phyloP scores from a whole-genome alignment of 2,888 invertebrate genomes.

The Perizoma affinitatum region DNA sequence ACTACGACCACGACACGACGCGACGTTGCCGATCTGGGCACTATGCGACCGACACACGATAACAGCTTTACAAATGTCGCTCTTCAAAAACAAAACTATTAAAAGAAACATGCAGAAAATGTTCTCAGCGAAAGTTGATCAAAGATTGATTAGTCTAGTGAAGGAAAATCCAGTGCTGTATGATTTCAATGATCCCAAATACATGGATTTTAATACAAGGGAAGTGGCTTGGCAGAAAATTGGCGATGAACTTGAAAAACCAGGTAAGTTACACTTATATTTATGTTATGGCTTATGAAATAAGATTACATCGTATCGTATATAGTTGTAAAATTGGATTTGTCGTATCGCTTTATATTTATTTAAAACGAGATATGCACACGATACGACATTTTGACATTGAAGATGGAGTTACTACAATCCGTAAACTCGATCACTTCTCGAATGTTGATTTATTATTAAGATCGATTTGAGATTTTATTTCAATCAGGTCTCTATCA shows the following conservation, averaged over 20 bases:
- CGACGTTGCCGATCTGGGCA: constrained; percentile 42
- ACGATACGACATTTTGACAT: constrained; percentile 27
- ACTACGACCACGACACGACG: constrained; percentile 34
- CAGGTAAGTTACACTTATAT: constrained; percentile 56
- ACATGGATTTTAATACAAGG: constrained; percentile 73
- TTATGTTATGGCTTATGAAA: neutral
- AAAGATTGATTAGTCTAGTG: constrained; percentile 64
- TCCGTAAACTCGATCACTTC: constrained; percentile 18
- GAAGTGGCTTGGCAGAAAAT: constrained; percentile 79
- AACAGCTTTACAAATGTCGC: constrained; percentile 6
- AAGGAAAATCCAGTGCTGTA: constrained; percentile 66
- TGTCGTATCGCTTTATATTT: constrained; percentile 20
- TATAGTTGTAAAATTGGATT: constrained; percentile 3
- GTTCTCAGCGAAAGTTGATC: constrained; percentile 63
- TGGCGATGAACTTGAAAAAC: constrained; percentile 68
- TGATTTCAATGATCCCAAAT: constrained; percentile 64
- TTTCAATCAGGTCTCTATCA: no score
- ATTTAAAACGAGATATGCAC: constrained; percentile 16
- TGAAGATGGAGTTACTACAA: constrained; percentile 15
- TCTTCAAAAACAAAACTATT: constrained; percentile 24
- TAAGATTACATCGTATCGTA: constrained; percentile 40
- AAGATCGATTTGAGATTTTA: no score
- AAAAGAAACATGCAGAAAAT: constrained; percentile 41
- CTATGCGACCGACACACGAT: constrained; percentile 16
- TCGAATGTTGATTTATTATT: constrained; percentile 18